Base-by-base conservation (phyloP, 2,113 vertebrate genomes). In the Physeter macrocephalus region DNA sequence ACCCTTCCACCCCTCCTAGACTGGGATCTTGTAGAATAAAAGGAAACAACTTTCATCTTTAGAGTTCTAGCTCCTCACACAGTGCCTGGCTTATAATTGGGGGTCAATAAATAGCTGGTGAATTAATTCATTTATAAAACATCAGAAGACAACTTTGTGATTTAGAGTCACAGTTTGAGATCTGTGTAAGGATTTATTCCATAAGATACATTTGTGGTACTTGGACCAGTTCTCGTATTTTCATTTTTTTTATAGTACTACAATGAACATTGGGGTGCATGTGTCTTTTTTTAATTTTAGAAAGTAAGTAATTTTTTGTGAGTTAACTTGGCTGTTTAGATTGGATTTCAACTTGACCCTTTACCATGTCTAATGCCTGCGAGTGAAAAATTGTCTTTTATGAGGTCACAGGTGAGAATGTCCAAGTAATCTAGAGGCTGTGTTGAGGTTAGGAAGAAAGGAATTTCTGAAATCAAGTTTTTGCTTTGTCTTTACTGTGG, bases 391-490 rank as follows among this genome's bases (percentile, higher is more conserved):
- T 83, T 27, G 39, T 77, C 95, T 93, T 43, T 90, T 43, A 64
- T 84, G 84, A 97, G 59, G 36, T 97, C 81, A 92, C 83, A 82
- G 34, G 77, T 92, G 61, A 90, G 66, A 92, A 18, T 29, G 27
- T 75, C 46, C 59, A 94, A 85, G 52, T 93, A 41, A 43, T 72
- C 25, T 77, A 59, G 25, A 96, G 71, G 52, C 85, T 43, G 23
- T 95, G 5, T 69, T 92, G 87, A 83, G 34, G 62, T 84, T 88
- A 85, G 31, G 31, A 95, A 88, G 49, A 83, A 92, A 94, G n/a
- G 69, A 84, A 80, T 94, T 97, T 84, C 69, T 90, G 61, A 88
- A 96, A 82, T 90, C 23, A 61, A 71, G 21, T 43, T 91, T 96
- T 95, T 85, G 23, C 90, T 94, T 93, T 92, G 82, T 93, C 85